Evolutionary conservation across 2,888 invertebrate genomes (phyloP), one percentile per base, ranked within the genome.

Genomic region (Allygus modestus): DNA sequence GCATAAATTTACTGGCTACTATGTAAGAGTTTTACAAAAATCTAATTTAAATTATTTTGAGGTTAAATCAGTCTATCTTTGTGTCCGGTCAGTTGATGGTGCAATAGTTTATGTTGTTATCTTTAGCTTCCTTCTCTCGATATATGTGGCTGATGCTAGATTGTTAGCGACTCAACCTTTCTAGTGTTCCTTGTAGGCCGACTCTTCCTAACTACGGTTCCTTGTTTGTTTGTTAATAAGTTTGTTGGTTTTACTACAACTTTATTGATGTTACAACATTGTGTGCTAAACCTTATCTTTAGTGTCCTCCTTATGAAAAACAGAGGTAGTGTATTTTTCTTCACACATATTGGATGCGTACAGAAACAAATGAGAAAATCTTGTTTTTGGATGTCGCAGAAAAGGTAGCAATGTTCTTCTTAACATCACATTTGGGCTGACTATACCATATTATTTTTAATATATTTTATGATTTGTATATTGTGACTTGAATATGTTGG

Each of bases 111-210:
- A n/a, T 23, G 23, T 73, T 23, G 23, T 43, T 9, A 5, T 28
- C 77, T 23, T n/a, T 75, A 75, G 75, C 37, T 33, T 23, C 12
- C 46, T 43, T 26, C 41, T 43, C 51, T 77, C 28, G 5, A 1
- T 77, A 51, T 26, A 77, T 31, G 77, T 77, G 46, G 77, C 77
- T 77, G 77, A 77, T 33, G 77, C 77, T 77, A 77, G 46, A 51
- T 1, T 28, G 51, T 20, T 51, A 46, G 51, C 4, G 11, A 20
- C 2, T 12, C 51, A 26, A 2, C 31, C 37, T n/a, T 37, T n/a
- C 20, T 51, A 77, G 51, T 28, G 51, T 46, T 51, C 77, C 46
- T 77, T 77, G 31, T 51, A 46, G 51, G 51, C 46, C 17, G 33
- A 77, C 31, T n/a, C 23, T 77, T 77, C 77, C 77, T 77, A 77